Percentiles rank a stretch among this genome's conserved stretches.
phyloP scores from a whole-genome alignment of 2,888 invertebrate species.

The Dusona sp. region DNA sequence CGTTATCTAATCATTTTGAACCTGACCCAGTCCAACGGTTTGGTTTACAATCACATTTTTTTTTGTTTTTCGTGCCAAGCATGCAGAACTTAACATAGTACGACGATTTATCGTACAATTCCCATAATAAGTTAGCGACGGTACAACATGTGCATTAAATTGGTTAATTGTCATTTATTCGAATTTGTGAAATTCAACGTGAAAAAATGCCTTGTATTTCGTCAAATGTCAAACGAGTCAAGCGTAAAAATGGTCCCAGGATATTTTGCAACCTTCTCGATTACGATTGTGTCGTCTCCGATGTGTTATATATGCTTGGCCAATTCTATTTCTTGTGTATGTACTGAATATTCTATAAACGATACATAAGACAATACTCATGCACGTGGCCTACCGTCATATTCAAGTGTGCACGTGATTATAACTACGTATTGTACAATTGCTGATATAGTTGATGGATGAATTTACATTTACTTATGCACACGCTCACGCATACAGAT shows the following conservation, averaged over 20 bases:
- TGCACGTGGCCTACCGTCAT: neutral
- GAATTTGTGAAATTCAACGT: neutral
- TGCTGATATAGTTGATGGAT: constrained; percentile 41
- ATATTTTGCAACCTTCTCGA: constrained; percentile 14
- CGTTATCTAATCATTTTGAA: no score
- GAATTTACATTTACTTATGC: constrained; percentile 30
- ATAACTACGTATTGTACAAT: no score
- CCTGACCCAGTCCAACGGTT: no score
- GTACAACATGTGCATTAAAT: no score
- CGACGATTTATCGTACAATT: no score
- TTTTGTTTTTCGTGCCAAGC: no score
- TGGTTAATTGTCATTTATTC: no score
- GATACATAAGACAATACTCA: neutral
- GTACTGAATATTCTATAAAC: neutral
- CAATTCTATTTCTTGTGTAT: constrained; percentile 26
- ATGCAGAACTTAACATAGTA: no score
- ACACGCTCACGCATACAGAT: constrained; percentile 55
- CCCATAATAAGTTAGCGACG: no score
- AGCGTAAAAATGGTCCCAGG: neutral
- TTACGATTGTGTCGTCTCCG: constrained; percentile 1
- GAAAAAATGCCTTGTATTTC: constrained; percentile 3
- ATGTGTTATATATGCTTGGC: constrained; percentile 20
- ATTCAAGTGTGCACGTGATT: neutral
- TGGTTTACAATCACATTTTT: no score
- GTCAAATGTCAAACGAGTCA: neutral